phyloP scores from a whole-genome alignment of 2,113 vertebrate species.

The Colius striatus region DNA sequence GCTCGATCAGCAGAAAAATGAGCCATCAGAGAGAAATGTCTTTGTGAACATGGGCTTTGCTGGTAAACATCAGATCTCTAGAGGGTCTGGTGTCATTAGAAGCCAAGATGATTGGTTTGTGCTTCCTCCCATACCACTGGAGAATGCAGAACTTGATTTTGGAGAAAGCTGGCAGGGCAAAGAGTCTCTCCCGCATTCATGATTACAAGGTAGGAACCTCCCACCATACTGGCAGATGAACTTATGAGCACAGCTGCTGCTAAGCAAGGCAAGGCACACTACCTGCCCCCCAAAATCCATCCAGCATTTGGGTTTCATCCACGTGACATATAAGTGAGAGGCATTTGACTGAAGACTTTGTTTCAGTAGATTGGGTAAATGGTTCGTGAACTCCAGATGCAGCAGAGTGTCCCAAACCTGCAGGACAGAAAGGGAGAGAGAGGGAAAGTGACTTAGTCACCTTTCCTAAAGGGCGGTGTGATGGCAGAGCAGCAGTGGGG shows the following conservation, averaged over 20 bases:
- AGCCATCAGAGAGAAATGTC: background rate
- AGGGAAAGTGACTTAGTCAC: background rate
- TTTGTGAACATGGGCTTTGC: background rate
- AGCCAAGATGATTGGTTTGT: background rate
- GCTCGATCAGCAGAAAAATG: fast-evolving
- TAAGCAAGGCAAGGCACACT: background rate
- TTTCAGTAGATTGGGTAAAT: background rate
- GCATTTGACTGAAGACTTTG: background rate
- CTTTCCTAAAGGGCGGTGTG: background rate
- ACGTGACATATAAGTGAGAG: fast-evolving
- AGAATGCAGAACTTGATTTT: background rate
- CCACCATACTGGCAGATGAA: background rate
- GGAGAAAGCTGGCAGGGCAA: background rate
- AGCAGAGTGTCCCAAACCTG: background rate
- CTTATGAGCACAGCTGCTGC: background rate
- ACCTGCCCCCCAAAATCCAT: too few relatives aligned
- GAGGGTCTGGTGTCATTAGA: background rate
- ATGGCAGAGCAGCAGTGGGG: background rate
- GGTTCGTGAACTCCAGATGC: background rate
- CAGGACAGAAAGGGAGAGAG: background rate
- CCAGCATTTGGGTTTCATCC: background rate
- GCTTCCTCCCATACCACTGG: background rate
- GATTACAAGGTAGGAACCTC: background rate
- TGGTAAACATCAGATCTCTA: background rate
- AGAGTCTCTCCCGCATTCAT: background rate